Base-by-base conservation (phyloP, 1,140 invertebrate genomes). In the Anadara kagoshimensis region DNA sequence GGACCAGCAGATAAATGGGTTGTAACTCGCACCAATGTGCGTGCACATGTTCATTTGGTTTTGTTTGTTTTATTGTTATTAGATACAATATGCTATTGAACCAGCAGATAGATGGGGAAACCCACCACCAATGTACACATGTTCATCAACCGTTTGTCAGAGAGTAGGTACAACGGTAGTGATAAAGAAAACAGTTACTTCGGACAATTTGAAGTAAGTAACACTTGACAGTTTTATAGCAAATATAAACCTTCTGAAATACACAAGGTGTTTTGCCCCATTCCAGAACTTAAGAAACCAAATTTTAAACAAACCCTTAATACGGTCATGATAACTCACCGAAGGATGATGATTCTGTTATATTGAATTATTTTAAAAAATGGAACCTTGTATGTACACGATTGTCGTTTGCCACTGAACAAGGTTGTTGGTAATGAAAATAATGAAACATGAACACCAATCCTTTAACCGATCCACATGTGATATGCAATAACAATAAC, bases 21-120 rank as follows among this genome's bases (percentile, higher is more conserved):
- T n/a, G 54, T 0, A 64, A 61, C 8, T 66, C 65, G 5, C 82
- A 5, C 43, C 76, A 1, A 84, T 84, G 82, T 63, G n/a, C n/a
- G n/a, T n/a, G 67, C 49, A 73, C 20, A 12, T 84, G 82, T 75
- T 71, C 49, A 29, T 20, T n/a, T n/a, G n/a, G n/a, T n/a, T n/a
- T n/a, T n/a, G 7, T 36, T 36, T 36, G 2, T 36, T 36, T 3
- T 36, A 36, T 16, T 0, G 1, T 10, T 18, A 14, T 18, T 11
- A 29, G 81, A 64, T 83, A 53, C 82, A 83, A 62, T 81, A 78
- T 24, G 82, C 79, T 22, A 8, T 83, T 20, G 76, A 81, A 54
- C 43, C 62, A 0, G 36, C 64, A 0, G 49, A 61, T 16, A 56
- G 41, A 16, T 82, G 80, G 78, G 58, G 54, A 0, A 64, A 61